These are phyloP conservation scores for Phrynocephalus versicolor DNA, from an alignment of 2,113 vertebrate species.

Conservation along the genomic window DNA sequence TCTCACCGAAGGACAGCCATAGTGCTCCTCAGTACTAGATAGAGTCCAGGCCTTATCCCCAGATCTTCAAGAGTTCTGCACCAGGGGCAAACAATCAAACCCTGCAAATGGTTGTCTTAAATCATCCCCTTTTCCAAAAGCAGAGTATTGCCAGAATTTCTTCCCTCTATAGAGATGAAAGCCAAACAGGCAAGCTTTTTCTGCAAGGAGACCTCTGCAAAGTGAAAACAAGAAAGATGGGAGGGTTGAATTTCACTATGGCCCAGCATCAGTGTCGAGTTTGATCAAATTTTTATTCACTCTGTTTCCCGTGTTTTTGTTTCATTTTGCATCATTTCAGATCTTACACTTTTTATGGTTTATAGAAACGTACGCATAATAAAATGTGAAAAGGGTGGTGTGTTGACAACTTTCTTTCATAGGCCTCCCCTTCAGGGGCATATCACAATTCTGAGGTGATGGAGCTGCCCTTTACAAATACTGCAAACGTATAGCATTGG, in stretches of 20 bases:
- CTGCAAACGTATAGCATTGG: background rate
- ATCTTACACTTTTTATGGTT: conserved; percentile 50
- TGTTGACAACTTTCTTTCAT: conserved; percentile 16
- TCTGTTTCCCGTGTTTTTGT: background rate
- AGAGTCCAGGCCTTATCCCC: background rate
- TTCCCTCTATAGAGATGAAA: background rate
- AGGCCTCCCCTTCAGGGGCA: background rate
- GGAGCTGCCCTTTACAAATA: background rate
- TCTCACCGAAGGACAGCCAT: conserved; percentile 7
- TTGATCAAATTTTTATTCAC: background rate
- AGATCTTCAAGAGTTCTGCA: background rate
- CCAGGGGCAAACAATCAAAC: background rate
- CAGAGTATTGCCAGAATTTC: background rate
- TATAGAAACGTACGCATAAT: conserved; percentile 55
- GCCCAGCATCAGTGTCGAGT: background rate
- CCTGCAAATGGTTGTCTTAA: too few relatives aligned
- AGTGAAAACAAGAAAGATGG: background rate
- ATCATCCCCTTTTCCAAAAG: background rate
- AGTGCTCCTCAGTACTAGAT: background rate
- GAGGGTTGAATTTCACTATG: background rate
- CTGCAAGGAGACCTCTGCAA: background rate
- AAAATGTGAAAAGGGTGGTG: conserved; percentile 48
- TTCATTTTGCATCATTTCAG: conserved; percentile 56
- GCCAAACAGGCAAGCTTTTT: too few relatives aligned
- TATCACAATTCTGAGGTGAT: background rate